Percentiles rank a stretch among this genome's conserved stretches.
Evolutionary conservation across 2,797 vertebrate genomes (phyloP).

Genomic region (Alcedo atthis): DNA sequence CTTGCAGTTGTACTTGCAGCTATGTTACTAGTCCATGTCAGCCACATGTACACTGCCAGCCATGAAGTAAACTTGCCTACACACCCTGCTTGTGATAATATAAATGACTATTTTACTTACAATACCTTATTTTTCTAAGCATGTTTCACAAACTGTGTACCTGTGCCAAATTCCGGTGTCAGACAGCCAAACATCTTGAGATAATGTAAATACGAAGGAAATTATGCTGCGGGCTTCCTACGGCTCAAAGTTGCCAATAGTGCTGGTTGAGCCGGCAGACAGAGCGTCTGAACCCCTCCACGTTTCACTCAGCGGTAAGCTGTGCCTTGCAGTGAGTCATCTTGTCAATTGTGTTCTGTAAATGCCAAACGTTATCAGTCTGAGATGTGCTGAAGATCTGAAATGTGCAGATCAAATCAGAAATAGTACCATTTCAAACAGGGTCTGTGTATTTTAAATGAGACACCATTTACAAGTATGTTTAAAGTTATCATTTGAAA

Average conservation of each 20-base stretch:
- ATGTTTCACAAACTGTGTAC: neutral
- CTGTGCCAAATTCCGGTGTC: neutral
- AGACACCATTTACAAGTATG: neutral
- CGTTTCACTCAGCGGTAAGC: neutral
- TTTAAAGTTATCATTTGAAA: neutral
- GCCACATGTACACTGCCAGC: neutral
- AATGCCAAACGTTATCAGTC: slow-evolving; percentile 18
- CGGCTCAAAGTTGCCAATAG: neutral
- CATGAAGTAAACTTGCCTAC: neutral
- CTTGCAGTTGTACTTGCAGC: neutral
- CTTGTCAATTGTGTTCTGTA: slow-evolving; percentile 39
- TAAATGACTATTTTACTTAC: neutral
- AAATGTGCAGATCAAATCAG: neutral
- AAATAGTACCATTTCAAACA: neutral
- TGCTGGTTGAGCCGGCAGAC: neutral
- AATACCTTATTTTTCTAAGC: neutral
- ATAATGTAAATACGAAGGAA: neutral
- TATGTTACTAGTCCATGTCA: neutral
- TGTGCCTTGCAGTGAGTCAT: slow-evolving; percentile 27
- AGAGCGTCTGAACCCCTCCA: neutral
- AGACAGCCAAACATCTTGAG: neutral
- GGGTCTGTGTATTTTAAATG: slow-evolving; percentile 42
- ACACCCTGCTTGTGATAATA: neutral
- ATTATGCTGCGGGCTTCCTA: neutral
- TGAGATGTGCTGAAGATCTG: neutral